Conservation (phyloP, 2,113 vertebrate species). For the Lucifuga dentata region DNA sequence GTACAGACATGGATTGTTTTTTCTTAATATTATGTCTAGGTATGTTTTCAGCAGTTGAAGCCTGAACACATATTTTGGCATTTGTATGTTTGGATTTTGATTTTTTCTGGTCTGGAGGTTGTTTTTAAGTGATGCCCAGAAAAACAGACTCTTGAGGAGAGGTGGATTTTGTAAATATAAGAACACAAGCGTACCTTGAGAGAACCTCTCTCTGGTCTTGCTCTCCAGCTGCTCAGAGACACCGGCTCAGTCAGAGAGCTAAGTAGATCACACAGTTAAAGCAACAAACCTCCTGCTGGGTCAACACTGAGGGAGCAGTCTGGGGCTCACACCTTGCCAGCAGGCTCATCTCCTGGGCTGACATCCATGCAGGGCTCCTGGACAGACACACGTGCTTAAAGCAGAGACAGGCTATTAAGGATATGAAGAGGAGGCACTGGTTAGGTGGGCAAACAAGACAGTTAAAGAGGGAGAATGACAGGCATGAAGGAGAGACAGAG, state of each 20-base stretch:
- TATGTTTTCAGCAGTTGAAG: slow-evolving; percentile 23
- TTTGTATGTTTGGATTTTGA: slow-evolving; percentile 48
- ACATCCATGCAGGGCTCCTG: slow-evolving; percentile 15
- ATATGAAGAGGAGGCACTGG: slow-evolving; percentile 62
- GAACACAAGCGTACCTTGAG: slow-evolving; percentile 60
- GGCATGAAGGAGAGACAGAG: slow-evolving; percentile 76
- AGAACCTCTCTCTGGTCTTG: slow-evolving; percentile 53
- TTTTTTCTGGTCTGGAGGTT: slow-evolving; percentile 33
- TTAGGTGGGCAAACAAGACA: slow-evolving; percentile 48
- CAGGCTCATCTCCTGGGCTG: slow-evolving; percentile 44
- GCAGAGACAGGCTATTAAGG: slow-evolving; percentile 57
- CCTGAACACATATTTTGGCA: slow-evolving; percentile 39
- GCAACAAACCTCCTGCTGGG: slow-evolving; percentile 70
- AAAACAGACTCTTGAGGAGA: slow-evolving; percentile 71
- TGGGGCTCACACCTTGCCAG: slow-evolving; percentile 46
- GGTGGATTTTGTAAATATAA: slow-evolving; percentile 59
- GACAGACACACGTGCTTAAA: slow-evolving; percentile 6
- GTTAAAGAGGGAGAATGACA: slow-evolving; percentile 66
- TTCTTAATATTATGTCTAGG: slow-evolving; percentile 50
- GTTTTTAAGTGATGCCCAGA: slow-evolving; percentile 69
- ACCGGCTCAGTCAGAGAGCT: slow-evolving; percentile 59
- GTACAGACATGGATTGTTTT: slow-evolving; percentile 31
- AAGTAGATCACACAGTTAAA: slow-evolving; percentile 80
- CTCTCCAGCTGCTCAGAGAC: slow-evolving; percentile 54
- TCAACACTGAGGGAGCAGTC: slow-evolving; percentile 59